These are phyloP conservation scores for Ashinkailepas kermadecensis DNA, from an alignment of 2,888 invertebrate genomes.

Conservation along the genomic window DNA sequence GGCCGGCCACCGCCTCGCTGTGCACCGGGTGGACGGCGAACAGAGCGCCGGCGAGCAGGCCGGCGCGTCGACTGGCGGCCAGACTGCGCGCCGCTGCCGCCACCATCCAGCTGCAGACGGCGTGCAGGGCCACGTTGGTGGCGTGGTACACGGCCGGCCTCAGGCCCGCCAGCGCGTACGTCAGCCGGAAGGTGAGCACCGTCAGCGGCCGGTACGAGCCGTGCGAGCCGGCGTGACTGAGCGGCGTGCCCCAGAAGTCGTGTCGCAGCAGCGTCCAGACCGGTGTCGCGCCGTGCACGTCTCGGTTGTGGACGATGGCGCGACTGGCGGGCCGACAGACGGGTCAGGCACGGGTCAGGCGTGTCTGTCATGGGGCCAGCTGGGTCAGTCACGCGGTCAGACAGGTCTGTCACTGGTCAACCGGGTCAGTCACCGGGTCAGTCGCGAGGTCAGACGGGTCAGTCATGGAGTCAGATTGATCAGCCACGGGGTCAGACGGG, in stretches of 20 bases:
- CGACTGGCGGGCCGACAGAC: conserved; percentile 55
- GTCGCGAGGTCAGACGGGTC: too few relatives aligned
- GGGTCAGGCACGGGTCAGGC: too few relatives aligned
- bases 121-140: conserved; percentile 48
- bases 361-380: too few relatives aligned
- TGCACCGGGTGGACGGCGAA: conserved; percentile 97
- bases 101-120: conserved; percentile 44
- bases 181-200: conserved; percentile 71
- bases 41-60: conserved; percentile 63
- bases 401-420: too few relatives aligned
- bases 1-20: conserved; percentile 91
- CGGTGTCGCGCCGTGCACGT: conserved; percentile 75
- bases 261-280: conserved; percentile 74
- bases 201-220: conserved; percentile 93
- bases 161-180: conserved; percentile 45
- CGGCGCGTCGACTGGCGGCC: conserved; percentile 37
- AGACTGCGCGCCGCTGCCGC: conserved; percentile 37
- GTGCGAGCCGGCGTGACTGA: conserved; percentile 86
- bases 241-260: conserved; percentile 97
- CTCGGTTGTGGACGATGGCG: conserved; percentile 89
- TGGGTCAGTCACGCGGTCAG: too few relatives aligned
- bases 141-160: conserved; percentile 77
- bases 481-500: too few relatives aligned
- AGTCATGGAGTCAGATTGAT: too few relatives aligned
- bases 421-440: too few relatives aligned